Conservation (phyloP, 2,113 vertebrate genomes). For the Sylvietta virens region DNA sequence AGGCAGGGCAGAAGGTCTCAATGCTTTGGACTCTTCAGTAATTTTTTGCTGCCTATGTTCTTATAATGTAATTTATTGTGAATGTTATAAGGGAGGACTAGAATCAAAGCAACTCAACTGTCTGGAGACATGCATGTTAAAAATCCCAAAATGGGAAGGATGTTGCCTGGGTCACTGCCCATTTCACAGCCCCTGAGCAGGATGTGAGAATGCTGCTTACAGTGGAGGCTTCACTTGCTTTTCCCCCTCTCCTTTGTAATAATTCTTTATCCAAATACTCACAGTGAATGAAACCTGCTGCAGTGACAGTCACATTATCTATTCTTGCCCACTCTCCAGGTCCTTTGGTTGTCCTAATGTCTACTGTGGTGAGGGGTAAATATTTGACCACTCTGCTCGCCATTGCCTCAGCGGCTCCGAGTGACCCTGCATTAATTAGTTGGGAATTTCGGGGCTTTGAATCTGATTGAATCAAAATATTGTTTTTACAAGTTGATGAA, state of each 20-base stretch:
- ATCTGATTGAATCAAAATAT: slow-evolving; percentile 97
- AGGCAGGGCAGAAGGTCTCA: neutral
- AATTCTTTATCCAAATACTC: slow-evolving; percentile 64
- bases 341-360: slow-evolving; percentile 53
- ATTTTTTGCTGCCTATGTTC: neutral
- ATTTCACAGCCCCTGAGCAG: slow-evolving; percentile 47
- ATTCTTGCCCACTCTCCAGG: slow-evolving; percentile 58
- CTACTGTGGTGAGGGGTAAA: slow-evolving; percentile 72
- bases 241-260: slow-evolving; percentile 33
- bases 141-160: neutral
- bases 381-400: slow-evolving; percentile 76
- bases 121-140: slow-evolving; percentile 29
- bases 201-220: slow-evolving; percentile 4
- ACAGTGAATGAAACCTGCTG: slow-evolving; percentile 56
- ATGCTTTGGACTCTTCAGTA: neutral
- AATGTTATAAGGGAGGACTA: neutral
- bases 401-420: slow-evolving; percentile 60
- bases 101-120: neutral
- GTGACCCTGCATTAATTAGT: slow-evolving; percentile 84
- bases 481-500: slow-evolving; percentile 98
- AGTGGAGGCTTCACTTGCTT: neutral
- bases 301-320: slow-evolving; percentile 51
- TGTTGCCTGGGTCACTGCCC: slow-evolving; percentile 43
- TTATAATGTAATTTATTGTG: slow-evolving; percentile 29
- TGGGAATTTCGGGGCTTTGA: slow-evolving; percentile 76